Percentiles rank a stretch among this genome's conserved stretches.
Evolutionary conservation across 2,888 invertebrate species (phyloP).

Genomic region (Zaprionus lineosus): DNA sequence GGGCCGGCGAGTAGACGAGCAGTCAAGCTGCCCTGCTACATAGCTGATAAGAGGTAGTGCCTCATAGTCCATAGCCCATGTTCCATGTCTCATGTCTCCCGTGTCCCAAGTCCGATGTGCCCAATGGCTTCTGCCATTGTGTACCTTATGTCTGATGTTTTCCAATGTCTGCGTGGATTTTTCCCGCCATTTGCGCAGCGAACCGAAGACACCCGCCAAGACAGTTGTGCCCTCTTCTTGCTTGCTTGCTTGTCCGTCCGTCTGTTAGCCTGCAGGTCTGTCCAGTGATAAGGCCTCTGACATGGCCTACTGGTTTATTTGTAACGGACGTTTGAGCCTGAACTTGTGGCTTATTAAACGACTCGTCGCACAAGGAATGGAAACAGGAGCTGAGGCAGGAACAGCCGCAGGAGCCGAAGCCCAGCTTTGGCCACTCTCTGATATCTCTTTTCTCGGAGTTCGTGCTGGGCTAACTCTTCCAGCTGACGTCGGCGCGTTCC

Average conservation of each 20-base stretch:
- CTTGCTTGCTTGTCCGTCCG: not conserved
- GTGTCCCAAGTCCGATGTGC: no score
- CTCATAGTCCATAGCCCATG: no score
- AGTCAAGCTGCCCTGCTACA: constrained; percentile 19
- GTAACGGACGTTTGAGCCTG: constrained; percentile 39
- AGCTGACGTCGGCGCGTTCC: constrained; percentile 63
- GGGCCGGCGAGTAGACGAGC: no score
- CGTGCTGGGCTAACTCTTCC: constrained; percentile 46
- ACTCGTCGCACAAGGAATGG: not conserved
- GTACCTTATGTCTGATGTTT: not conserved
- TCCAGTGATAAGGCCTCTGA: constrained; percentile 26
- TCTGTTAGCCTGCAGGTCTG: not conserved
- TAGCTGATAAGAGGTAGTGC: constrained; percentile 40
- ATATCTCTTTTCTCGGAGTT: not conserved
- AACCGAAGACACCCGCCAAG: constrained; percentile 66
- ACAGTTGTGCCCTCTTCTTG: constrained; percentile 40
- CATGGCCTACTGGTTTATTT: constrained; percentile 20
- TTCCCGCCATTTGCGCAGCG: constrained; percentile 74
- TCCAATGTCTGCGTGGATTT: constrained; percentile 38
- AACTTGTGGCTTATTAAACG: constrained; percentile 49
- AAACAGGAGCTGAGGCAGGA: no score
- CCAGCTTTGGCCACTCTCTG: no score
- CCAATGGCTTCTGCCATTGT: no score
- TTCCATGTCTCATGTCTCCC: no score
- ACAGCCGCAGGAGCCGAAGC: constrained; percentile 13